Evolutionary conservation across 2,113 vertebrate genomes (phyloP).

Genomic region (Dicrurus megarhynchus): DNA sequence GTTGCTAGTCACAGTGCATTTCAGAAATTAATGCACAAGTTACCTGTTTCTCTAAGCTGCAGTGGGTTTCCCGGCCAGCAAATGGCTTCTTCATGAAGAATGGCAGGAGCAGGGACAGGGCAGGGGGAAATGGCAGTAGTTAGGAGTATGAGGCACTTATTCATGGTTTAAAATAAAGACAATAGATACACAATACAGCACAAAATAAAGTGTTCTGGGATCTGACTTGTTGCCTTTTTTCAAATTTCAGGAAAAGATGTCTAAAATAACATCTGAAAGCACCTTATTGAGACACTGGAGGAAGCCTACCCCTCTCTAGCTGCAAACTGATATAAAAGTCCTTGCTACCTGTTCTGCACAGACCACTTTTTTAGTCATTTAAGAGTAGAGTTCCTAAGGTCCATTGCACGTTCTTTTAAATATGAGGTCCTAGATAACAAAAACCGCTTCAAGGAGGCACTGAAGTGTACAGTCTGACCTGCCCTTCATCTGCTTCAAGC

Average conservation of each 20-base stretch:
- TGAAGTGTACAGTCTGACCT: background rate
- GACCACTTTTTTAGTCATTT: background rate
- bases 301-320: background rate
- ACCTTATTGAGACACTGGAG: background rate
- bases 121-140: background rate
- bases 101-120: accelerated
- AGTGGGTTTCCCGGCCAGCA: background rate
- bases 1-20: background rate
- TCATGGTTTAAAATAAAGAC: background rate
- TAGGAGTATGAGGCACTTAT: background rate
- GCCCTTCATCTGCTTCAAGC: background rate
- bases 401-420: background rate
- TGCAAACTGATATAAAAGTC: background rate
- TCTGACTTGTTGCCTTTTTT: background rate
- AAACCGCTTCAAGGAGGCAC: background rate
- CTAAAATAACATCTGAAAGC: background rate
- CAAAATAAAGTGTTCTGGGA: background rate
- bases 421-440: background rate
- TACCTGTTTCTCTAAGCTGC: background rate
- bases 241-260: background rate
- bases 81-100: background rate
- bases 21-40: background rate
- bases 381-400: background rate
- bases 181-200: background rate
- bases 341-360: background rate